Evolutionary conservation across 2,113 vertebrate species (phyloP).

Genomic region (Phocoena phocoena): DNA sequence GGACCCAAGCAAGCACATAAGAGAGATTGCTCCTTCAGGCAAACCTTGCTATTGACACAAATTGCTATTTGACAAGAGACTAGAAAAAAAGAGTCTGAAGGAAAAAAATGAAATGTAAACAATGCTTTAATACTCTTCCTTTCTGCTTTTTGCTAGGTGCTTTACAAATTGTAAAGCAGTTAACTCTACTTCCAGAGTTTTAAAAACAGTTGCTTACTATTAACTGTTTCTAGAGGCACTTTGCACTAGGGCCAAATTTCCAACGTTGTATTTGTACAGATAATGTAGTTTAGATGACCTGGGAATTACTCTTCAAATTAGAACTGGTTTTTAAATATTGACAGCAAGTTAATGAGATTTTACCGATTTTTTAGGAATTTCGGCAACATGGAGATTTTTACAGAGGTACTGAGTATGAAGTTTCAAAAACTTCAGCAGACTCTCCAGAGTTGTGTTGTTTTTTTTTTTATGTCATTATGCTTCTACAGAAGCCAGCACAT

Average conservation of each 20-base stretch:
- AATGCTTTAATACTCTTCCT: not conserved
- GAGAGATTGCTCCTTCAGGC: conserved; percentile 12
- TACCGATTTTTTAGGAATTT: conserved; percentile 41
- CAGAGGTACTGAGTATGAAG: not conserved
- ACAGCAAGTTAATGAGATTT: conserved; percentile 33
- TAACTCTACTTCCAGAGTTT: conserved; percentile 42
- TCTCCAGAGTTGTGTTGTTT: not conserved
- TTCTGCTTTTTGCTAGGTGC: not conserved
- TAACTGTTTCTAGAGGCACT: conserved; percentile 9
- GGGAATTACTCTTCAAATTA: conserved; percentile 24
- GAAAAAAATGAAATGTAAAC: conserved; percentile 35
- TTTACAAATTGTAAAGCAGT: conserved; percentile 32
- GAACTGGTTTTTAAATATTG: conserved; percentile 21
- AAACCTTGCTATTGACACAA: conserved; percentile 57
- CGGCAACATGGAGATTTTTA: not conserved
- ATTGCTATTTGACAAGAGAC: conserved; percentile 44
- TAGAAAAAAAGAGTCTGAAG: not conserved
- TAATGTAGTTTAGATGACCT: not conserved
- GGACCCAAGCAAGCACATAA: conserved; percentile 11
- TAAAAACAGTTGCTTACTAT: conserved; percentile 37
- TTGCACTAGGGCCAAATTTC: not conserved
- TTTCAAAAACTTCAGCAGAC: not conserved
- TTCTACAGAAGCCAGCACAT: not conserved
- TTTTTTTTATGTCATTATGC: not conserved
- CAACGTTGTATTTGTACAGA: conserved; percentile 4